These are phyloP conservation scores for Pandemis heparana DNA, from an alignment of 2,888 invertebrate genomes.

Conservation along the genomic window DNA sequence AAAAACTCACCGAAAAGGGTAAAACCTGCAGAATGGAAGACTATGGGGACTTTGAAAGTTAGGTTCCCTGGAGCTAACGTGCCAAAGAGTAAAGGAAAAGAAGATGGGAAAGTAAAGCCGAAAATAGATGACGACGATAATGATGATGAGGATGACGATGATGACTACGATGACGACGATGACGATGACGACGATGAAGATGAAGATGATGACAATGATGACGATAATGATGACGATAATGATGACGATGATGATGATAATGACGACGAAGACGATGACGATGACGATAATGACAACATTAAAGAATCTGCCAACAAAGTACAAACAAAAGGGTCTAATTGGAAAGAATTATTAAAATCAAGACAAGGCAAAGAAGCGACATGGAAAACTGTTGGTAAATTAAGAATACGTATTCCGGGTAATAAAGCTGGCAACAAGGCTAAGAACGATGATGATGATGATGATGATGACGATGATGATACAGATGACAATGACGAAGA, in stretches of 20 bases:
- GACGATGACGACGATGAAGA: constrained; percentile 78
- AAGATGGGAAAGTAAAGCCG: constrained; percentile 44
- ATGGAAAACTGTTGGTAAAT: constrained; percentile 58
- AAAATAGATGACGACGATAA: constrained; percentile 50
- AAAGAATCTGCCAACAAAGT: constrained; percentile 52
- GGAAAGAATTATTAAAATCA: constrained; percentile 52
- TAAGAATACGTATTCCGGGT: constrained; percentile 56
- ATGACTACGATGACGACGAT: constrained; percentile 60
- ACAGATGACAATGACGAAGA: constrained; percentile 66
- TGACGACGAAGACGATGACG: constrained; percentile 74
- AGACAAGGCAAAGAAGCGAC: constrained; percentile 52
- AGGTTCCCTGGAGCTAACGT: constrained; percentile 54
- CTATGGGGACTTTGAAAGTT: constrained; percentile 71
- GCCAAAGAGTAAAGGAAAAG: constrained; percentile 49
- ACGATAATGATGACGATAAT: constrained; percentile 68
- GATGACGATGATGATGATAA: constrained; percentile 67
- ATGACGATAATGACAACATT: constrained; percentile 69
- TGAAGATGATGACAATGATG: constrained; percentile 77
- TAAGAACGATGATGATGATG: constrained; percentile 75
- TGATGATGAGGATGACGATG: constrained; percentile 55
- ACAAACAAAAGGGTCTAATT: constrained; percentile 24
- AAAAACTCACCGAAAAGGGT: constrained; percentile 52
- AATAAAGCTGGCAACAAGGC: constrained; percentile 52
- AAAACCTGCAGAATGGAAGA: constrained; percentile 62
- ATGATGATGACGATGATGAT: constrained; percentile 54